Evolutionary conservation across 2,797 vertebrate genomes (phyloP).

Genomic region (Scleropages formosus): DNA sequence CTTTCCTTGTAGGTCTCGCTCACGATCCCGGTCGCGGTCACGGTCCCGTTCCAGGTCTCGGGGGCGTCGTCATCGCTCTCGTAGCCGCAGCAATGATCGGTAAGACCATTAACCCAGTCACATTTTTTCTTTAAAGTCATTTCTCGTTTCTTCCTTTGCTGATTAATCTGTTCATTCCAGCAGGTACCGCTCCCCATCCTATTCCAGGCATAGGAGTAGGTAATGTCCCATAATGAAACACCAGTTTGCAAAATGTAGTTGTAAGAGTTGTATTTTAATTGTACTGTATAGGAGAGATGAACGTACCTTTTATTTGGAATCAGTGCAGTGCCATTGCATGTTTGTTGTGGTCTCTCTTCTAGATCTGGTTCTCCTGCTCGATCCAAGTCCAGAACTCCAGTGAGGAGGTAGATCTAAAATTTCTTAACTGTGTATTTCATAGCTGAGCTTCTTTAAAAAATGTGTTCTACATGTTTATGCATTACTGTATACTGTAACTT

Average conservation of each 20-base stretch:
- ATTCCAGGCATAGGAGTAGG: conserved; percentile 74
- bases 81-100: conserved; percentile 72
- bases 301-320: no score
- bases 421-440: background rate
- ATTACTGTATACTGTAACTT: no score
- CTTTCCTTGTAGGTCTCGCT: conserved; percentile 47
- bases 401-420: conserved; percentile 61
- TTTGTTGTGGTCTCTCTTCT: conserved; percentile 18
- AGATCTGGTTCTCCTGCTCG: conserved; percentile 72
- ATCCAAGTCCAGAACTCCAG: conserved; percentile 73
- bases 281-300: no score
- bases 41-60: conserved; percentile 72
- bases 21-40: conserved; percentile 61
- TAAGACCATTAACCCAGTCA: conserved; percentile 40
- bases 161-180: conserved; percentile 27
- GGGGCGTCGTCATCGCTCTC: conserved; percentile 69
- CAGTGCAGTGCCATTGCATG: no score
- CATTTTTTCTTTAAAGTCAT: no score
- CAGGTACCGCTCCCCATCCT: conserved; percentile 72
- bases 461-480: no score
- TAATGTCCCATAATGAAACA: conserved; percentile 39
- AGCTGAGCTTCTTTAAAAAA: no score
- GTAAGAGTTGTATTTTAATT: no score
- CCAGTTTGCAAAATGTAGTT: background rate
- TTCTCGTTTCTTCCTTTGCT: background rate